These are phyloP conservation scores for Enteromius fasciolatus DNA, from an alignment of 2,797 vertebrate genomes.

Conservation along the genomic window DNA sequence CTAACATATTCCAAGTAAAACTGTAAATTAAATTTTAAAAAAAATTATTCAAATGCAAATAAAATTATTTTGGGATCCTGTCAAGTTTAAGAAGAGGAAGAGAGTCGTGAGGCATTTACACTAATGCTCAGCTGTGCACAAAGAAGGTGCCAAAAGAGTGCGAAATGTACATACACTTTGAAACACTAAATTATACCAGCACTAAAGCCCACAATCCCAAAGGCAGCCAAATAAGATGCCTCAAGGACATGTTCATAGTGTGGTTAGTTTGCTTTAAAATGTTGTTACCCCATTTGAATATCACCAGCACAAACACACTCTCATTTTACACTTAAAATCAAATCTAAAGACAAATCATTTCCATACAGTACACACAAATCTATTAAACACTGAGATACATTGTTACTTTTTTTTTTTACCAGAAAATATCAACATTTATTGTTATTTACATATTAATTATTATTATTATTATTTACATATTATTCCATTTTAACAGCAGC, in stretches of 20 bases:
- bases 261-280: neutral
- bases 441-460: too few relatives aligned
- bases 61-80: neutral
- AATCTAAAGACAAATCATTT: neutral
- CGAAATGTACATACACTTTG: conserved; percentile 9
- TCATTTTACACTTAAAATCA: neutral
- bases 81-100: neutral
- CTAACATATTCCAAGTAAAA: neutral
- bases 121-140: neutral
- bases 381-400: neutral
- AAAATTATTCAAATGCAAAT: neutral
- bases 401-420: neutral
- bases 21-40: neutral
- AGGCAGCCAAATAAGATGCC: neutral
- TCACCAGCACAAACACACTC: neutral
- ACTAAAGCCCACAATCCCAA: conserved; percentile 11
- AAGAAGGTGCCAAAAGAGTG: conserved; percentile 17
- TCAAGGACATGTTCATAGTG: neutral
- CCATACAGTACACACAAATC: neutral
- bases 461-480: too few relatives aligned
- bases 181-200: neutral
- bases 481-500: neutral
- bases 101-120: neutral
- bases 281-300: neutral
- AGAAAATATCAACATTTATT: neutral